These are phyloP conservation scores for Trichacis sp. DNA, from an alignment of 2,888 invertebrate genomes.

Conservation along the genomic window DNA sequence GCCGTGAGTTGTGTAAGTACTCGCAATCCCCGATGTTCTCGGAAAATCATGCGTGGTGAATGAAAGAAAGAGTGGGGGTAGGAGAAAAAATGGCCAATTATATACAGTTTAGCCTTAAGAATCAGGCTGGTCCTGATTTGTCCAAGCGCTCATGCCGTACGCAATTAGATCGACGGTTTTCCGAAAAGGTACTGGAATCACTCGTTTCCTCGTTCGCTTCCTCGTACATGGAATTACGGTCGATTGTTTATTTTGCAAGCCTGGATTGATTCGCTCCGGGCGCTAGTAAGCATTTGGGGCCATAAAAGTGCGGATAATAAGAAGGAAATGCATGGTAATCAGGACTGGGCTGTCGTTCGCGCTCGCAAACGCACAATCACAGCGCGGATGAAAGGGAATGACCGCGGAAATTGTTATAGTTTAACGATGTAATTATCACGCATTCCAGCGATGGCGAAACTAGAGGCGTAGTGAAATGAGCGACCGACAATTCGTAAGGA, in stretches of 20 bases:
- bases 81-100: slow-evolving; percentile 34
- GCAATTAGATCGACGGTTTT: slow-evolving; percentile 34
- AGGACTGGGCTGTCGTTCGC: slow-evolving; percentile 25
- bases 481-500: slow-evolving; percentile 19
- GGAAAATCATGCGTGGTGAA: slow-evolving; percentile 43
- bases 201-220: slow-evolving; percentile 32
- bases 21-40: slow-evolving; percentile 53
- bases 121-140: slow-evolving; percentile 37
- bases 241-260: slow-evolving; percentile 14
- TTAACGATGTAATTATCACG: slow-evolving; percentile 55
- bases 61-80: slow-evolving; percentile 46
- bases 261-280: neutral
- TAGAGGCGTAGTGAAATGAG: slow-evolving; percentile 17
- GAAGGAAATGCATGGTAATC: slow-evolving; percentile 26
- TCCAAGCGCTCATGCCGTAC: slow-evolving; percentile 22
- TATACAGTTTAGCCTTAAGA: slow-evolving; percentile 36
- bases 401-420: slow-evolving; percentile 57
- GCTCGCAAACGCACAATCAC: slow-evolving; percentile 22
- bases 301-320: neutral
- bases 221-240: neutral
- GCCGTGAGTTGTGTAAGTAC: slow-evolving; percentile 59
- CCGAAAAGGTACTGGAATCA: slow-evolving; percentile 22
- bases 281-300: slow-evolving; percentile 14
- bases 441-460: slow-evolving; percentile 36
- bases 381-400: slow-evolving; percentile 53